Evolutionary conservation across 2,888 invertebrate genomes (phyloP).

Genomic region (Diaperis boleti): DNA sequence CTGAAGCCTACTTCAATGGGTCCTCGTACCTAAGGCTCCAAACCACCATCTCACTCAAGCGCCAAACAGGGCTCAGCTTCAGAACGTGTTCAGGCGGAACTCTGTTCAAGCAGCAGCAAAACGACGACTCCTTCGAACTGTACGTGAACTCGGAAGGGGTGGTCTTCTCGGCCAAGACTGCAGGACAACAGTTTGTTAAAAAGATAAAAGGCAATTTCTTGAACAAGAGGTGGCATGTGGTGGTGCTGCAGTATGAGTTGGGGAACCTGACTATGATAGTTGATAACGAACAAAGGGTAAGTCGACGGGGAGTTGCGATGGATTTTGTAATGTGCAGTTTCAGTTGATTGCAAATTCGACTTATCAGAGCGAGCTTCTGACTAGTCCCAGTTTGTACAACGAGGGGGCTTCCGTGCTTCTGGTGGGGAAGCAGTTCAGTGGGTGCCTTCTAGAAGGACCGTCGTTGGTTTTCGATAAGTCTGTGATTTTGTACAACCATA

Average conservation of each 20-base stretch:
- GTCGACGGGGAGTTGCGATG: background rate
- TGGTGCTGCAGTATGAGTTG: conserved; percentile 74
- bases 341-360: conserved; percentile 84
- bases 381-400: conserved; percentile 78
- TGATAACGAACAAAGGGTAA: conserved; percentile 70
- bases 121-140: conserved; percentile 65
- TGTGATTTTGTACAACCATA: conserved; percentile 71
- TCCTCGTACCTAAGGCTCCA: conserved; percentile 80
- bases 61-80: conserved; percentile 86
- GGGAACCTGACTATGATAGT: conserved; percentile 71
- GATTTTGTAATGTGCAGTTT: conserved; percentile 34
- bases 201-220: conserved; percentile 77
- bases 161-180: conserved; percentile 66
- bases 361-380: conserved; percentile 80
- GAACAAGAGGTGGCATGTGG: conserved; percentile 86
- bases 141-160: conserved; percentile 66
- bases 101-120: conserved; percentile 77
- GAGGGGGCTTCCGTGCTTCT: conserved; percentile 80
- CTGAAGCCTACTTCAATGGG: conserved; percentile 88
- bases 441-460: conserved; percentile 89
- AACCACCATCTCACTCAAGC: conserved; percentile 81
- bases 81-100: conserved; percentile 83
- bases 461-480: conserved; percentile 81
- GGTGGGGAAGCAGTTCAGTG: conserved; percentile 84
- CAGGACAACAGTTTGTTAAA: conserved; percentile 70